Evolutionary conservation across 2,113 vertebrate species (phyloP).

Genomic region (Nerophis lumbriciformis): DNA sequence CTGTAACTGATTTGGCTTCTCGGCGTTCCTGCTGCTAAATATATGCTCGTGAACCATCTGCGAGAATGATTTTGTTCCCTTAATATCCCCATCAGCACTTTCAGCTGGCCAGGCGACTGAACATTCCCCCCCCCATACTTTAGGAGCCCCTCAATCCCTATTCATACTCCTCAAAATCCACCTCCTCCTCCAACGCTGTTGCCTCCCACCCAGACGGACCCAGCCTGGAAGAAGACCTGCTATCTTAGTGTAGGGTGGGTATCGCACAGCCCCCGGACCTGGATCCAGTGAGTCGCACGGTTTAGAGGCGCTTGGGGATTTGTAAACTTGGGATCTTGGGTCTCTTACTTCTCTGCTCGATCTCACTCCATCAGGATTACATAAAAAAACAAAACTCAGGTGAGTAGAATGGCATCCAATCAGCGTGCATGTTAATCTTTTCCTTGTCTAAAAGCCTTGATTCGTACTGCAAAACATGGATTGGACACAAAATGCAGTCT

Average conservation of each 20-base stretch:
- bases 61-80: slow-evolving; percentile 80
- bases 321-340: slow-evolving; percentile 55
- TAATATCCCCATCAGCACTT: slow-evolving; percentile 88
- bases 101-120: slow-evolving; percentile 70
- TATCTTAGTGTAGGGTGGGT: slow-evolving; percentile 58
- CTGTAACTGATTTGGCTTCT: slow-evolving; percentile 54
- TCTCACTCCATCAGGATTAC: slow-evolving; percentile 50
- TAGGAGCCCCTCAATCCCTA: slow-evolving; percentile 24
- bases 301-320: slow-evolving; percentile 68
- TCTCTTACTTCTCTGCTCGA: slow-evolving; percentile 43
- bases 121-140: slow-evolving; percentile 33
- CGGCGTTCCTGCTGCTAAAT: slow-evolving; percentile 74
- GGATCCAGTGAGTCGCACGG: slow-evolving; percentile 55
- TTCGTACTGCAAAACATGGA: slow-evolving; percentile 8
- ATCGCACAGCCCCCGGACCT: slow-evolving; percentile 66
- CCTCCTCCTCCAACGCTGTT: slow-evolving; percentile 53
- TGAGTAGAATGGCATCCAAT: slow-evolving; percentile 59
- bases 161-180: slow-evolving; percentile 43
- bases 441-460: slow-evolving; percentile 23
- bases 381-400: slow-evolving; percentile 31
- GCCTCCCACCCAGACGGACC: slow-evolving; percentile 45
- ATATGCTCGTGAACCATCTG: slow-evolving; percentile 83
- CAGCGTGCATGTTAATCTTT: slow-evolving; percentile 26
- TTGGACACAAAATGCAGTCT: slow-evolving; percentile 5
- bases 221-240: slow-evolving; percentile 54